Base-by-base conservation (phyloP, 2,797 vertebrate species). In the Odontamblyopus lacepedii region DNA sequence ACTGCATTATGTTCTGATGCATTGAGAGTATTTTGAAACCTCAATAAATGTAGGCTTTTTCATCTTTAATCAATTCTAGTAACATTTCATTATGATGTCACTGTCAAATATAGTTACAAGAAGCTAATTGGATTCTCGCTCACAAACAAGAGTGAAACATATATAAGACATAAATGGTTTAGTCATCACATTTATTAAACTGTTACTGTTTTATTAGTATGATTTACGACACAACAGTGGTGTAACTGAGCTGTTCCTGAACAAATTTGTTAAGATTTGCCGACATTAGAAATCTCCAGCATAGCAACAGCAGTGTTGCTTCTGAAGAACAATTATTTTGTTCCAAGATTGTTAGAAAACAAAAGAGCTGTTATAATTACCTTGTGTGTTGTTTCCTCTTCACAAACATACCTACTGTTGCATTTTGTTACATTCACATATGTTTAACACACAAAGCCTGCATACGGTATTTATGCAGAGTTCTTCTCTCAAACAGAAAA, bases 1-100 rank as follows among this genome's bases (percentile, higher is more conserved):
- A 91, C 27, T 12, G 85, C 75, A 38, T 60, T 29, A 29, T 61
- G 32, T n/a, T 63, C 57, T 4, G 57, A 27, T 29, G 27, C 4
- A 7, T 30, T 38, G 32, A 13, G 61, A 30, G 27, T 9, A 61
- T 32, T 61, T 19, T 32, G 15, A 2, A 9, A 12, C 26, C 26
- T 2, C 30, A 61, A 30, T 60, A 61, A 44, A 44, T 44, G 41
- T 44, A 44, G 15, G 16, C 12, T 32, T n/a, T 63, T 63, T 18
- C 4, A 23, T 26, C 23, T 26, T 57, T 26, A 57, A 26, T 11
- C 23, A 57, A 11, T 26, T 56, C 8, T 56, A 23, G 1, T 23
- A 26, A 9, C 23, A 26, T 26, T 26, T 55, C 19, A 55, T 19
- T 19, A 53, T 4, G 5, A 19, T 53, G 15, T 53, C 50, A 51